A percentile compares a stretch with the other conserved stretches of the same genome.
phyloP scores from a whole-genome alignment of 2,797 vertebrate genomes.

The Kryptolebias ocellatus region DNA sequence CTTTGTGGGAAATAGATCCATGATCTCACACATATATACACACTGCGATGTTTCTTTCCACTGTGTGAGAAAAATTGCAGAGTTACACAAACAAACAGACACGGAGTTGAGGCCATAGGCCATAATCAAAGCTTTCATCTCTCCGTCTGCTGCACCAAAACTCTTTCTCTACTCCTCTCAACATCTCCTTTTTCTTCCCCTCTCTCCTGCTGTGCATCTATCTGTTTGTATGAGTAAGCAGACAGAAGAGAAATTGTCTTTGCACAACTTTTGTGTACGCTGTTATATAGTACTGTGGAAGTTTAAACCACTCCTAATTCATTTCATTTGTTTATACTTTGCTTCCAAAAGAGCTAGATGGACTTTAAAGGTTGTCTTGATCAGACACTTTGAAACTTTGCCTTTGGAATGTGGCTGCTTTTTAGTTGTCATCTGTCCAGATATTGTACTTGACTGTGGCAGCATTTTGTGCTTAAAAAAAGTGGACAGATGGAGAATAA shows the following conservation, averaged over 20 bases:
- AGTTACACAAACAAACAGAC: slow-evolving; percentile 11
- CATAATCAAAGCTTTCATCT: slow-evolving; percentile 57
- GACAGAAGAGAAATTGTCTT: slow-evolving; percentile 7
- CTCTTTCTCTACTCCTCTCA: slow-evolving; percentile 9
- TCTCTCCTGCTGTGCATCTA: slow-evolving; percentile 36
- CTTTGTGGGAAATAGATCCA: slow-evolving; percentile 36
- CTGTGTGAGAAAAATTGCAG: slow-evolving; percentile 18
- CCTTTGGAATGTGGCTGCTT: too few species aligned
- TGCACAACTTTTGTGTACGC: not conserved
- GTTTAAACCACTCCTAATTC: too few species aligned
- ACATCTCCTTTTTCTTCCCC: slow-evolving; percentile 1
- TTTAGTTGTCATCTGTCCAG: too few species aligned
- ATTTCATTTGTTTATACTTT: too few species aligned
- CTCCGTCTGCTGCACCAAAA: slow-evolving; percentile 56
- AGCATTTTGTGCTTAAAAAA: too few species aligned
- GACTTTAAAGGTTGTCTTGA: too few species aligned
- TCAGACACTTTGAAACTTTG: too few species aligned
- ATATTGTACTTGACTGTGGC: too few species aligned
- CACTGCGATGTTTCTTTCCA: slow-evolving; percentile 36
- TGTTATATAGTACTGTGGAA: not conserved
- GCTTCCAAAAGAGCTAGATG: too few species aligned
- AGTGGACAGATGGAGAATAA: too few species aligned
- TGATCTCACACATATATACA: slow-evolving; percentile 14
- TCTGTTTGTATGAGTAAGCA: slow-evolving; percentile 19
- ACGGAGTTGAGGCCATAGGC: slow-evolving; percentile 45